A percentile compares a stretch with the other conserved stretches of the same genome.
Evolutionary conservation across 2,888 invertebrate genomes (phyloP).

Genomic region (Seira ritae): DNA sequence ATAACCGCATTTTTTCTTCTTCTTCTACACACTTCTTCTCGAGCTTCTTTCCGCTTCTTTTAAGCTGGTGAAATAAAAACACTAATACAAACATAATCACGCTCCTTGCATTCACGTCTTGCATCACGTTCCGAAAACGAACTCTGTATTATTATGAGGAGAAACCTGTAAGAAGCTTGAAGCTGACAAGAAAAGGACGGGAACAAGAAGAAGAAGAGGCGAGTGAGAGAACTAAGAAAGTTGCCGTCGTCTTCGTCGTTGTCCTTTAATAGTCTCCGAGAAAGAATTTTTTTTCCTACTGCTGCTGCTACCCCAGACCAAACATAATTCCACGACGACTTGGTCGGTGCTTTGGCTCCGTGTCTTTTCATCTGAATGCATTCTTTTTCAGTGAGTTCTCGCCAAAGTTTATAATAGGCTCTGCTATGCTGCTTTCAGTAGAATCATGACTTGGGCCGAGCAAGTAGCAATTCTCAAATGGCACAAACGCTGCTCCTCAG

Average conservation of each 20-base stretch:
- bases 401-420: neutral
- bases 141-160: slow-evolving; percentile 27
- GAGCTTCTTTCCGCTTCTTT: slow-evolving; percentile 1
- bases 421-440: neutral
- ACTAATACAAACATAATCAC: slow-evolving; percentile 40
- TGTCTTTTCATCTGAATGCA: neutral
- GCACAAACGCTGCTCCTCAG: neutral
- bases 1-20: slow-evolving; percentile 34
- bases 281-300: neutral
- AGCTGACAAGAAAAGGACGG: slow-evolving; percentile 43
- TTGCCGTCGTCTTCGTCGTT: slow-evolving; percentile 30
- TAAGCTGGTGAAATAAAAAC: neutral
- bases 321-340: neutral
- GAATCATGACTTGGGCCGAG: neutral
- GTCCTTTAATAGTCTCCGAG: neutral
- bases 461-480: neutral
- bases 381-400: neutral
- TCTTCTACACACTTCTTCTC: slow-evolving; percentile 35
- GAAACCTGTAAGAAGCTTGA: slow-evolving; percentile 40
- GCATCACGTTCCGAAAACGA: slow-evolving; percentile 39
- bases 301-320: neutral
- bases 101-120: slow-evolving; percentile 43
- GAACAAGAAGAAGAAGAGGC: slow-evolving; percentile 32
- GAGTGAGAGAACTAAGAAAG: slow-evolving; percentile 34
- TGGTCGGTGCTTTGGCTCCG: neutral